Evolutionary conservation across 2,113 vertebrate species (phyloP).

Genomic region (Plecturocebus donacophilus): DNA sequence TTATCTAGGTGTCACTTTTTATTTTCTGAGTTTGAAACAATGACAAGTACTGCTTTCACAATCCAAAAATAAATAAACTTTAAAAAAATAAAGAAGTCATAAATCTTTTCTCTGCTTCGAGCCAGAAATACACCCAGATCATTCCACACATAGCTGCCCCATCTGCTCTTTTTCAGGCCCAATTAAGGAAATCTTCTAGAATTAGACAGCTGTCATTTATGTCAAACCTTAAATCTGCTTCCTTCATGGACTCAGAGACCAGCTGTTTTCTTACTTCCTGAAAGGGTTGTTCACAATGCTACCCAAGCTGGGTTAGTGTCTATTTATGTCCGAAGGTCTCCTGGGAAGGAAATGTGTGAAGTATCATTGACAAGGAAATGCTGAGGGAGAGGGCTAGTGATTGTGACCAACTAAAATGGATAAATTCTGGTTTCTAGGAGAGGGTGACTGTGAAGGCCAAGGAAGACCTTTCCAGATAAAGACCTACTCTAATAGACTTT

Average conservation of each 20-base stretch:
- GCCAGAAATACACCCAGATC: neutral
- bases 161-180: constrained; percentile 1
- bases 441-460: neutral
- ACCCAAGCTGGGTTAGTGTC: neutral
- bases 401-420: neutral
- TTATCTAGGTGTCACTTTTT: constrained; percentile 13
- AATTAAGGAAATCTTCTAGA: constrained; percentile 47
- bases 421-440: neutral
- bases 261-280: constrained; percentile 46
- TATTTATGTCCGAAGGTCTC: neutral
- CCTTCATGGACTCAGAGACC: neutral
- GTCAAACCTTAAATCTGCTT: constrained; percentile 14
- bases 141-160: constrained; percentile 5
- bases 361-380: neutral
- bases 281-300: neutral
- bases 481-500: neutral
- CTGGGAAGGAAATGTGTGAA: neutral
- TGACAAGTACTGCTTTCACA: constrained; percentile 26
- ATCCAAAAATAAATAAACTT: constrained; percentile 31
- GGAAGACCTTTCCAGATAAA: neutral
- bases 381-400: neutral
- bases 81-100: constrained; percentile 18
- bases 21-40: constrained; percentile 59
- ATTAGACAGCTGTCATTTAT: constrained; percentile 42
- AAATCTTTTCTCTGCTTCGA: constrained; percentile 29